Evolutionary conservation across 2,797 vertebrate species (phyloP), one percentile per base, ranked within the genome.

Genomic region (Falco novaeseelandiae): DNA sequence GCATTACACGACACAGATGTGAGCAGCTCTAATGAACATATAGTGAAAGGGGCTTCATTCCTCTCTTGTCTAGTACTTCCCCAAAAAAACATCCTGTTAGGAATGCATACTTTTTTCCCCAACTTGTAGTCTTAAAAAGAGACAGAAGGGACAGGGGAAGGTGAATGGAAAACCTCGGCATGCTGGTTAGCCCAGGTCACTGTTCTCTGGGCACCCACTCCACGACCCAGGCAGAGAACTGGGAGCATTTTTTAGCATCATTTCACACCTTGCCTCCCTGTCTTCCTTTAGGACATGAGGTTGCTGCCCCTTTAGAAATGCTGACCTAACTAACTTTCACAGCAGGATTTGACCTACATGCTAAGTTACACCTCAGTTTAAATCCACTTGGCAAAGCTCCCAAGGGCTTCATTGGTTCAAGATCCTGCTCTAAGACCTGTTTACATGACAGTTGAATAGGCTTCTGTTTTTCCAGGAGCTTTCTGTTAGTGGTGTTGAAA

Each of bases 41-140:
- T 7, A 69, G 46, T 32, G 49, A 63, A 90, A 90, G 23, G 22
- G 16, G 9, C 3, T 49, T 90, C 8, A 0, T 80, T 85, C 8
- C 12, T 77, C 42, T 79, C 21, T 15, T 1, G 0, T n/a, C 40
- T 73, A 58, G 12, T 10, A 34, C 17, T 9, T 66, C 18, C 3
- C 6, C 13, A 3, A 4, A 14, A 36, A 67, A 74, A 61, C 62
- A 15, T 62, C 18, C 10, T 62, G 3, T 65, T 80, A 42, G n/a
- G 5, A 19, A 14, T 40, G 18, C 42, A 9, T 38, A 21, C 6
- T 49, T 85, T 63, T 71, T 57, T 71, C 90, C 38, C 32, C 5
- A 3, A 2, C 18, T 61, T 78, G 4, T 49, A 34, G 19, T 52
- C 83, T 8, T 10, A 36, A n/a, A 42, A 74, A 12, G 22, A 61